Evolutionary conservation across 2,888 invertebrate genomes (phyloP).

Genomic region (Galerucella pusilla): DNA sequence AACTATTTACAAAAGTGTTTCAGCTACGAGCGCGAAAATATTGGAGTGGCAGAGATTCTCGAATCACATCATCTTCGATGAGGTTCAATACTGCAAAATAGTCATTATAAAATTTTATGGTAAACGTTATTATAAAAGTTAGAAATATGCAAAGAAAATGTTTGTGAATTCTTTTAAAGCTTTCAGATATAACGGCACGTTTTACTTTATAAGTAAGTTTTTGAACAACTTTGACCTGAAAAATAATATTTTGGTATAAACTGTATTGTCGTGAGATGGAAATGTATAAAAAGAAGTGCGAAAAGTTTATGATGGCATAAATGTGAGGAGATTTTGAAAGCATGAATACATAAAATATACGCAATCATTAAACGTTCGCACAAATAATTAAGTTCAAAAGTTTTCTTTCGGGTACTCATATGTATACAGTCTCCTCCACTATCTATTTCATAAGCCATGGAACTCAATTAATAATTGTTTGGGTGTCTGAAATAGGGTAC

Average conservation of each 20-base stretch:
- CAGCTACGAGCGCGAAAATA: background rate
- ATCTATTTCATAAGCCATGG: no score
- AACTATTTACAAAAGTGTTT: background rate
- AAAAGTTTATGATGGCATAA: background rate
- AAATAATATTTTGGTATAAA: background rate
- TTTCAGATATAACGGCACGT: background rate
- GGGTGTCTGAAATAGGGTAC: no score
- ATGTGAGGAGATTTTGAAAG: background rate
- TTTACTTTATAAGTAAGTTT: background rate
- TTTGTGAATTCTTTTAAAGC: background rate
- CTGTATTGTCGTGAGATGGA: background rate
- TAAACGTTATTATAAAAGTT: background rate
- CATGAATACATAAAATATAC: background rate
- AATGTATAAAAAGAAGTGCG: background rate
- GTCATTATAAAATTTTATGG: slow-evolving; percentile 16
- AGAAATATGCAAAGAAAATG: slow-evolving; percentile 14
- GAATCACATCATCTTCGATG: slow-evolving; percentile 13
- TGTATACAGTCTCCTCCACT: no score
- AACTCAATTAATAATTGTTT: no score
- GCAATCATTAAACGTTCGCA: no score
- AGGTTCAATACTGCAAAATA: slow-evolving; percentile 7
- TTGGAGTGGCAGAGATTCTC: background rate
- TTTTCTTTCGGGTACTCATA: no score
- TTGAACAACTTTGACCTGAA: background rate
- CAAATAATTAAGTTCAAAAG: no score